A percentile compares a stretch with the other conserved stretches of the same genome.
Conservation (phyloP, 2,888 invertebrate genomes). For the Andricus curvator region DNA sequence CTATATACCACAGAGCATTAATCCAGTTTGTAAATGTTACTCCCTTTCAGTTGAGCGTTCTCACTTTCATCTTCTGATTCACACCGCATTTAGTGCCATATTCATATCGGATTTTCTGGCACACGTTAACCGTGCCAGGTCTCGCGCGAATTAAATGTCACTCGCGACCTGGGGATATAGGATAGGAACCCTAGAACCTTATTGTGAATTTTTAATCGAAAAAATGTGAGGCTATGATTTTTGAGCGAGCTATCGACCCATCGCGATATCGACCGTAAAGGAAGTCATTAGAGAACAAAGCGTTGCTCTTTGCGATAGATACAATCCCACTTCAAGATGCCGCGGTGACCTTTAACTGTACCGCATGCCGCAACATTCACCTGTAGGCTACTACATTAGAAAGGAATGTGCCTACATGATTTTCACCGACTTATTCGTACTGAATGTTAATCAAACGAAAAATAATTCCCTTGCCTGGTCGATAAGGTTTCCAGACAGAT, state of each 20-base stretch:
- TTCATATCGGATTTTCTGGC: slow-evolving; percentile 38
- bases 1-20: not conserved
- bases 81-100: slow-evolving; percentile 16
- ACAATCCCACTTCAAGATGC: slow-evolving; percentile 64
- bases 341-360: slow-evolving; percentile 75
- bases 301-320: slow-evolving; percentile 66
- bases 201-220: slow-evolving; percentile 15
- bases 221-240: slow-evolving; percentile 53
- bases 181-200: slow-evolving; percentile 20
- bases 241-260: slow-evolving; percentile 46
- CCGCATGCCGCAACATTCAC: slow-evolving; percentile 70
- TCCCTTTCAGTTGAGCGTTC: slow-evolving; percentile 25
- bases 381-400: slow-evolving; percentile 61
- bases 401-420: slow-evolving; percentile 62
- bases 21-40: slow-evolving; percentile 35
- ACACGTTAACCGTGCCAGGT: slow-evolving; percentile 11
- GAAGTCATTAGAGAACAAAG: slow-evolving; percentile 71
- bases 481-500: slow-evolving; percentile 36
- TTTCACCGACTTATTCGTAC: slow-evolving; percentile 53
- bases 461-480: slow-evolving; percentile 9
- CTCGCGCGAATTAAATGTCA: slow-evolving; percentile 43
- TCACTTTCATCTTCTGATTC: slow-evolving; percentile 38
- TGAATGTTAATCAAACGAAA: slow-evolving; percentile 49
- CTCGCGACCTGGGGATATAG: slow-evolving; percentile 27
- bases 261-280: slow-evolving; percentile 56